Conservation (phyloP, 1,140 invertebrate genomes). For the Cylas formicarius region DNA sequence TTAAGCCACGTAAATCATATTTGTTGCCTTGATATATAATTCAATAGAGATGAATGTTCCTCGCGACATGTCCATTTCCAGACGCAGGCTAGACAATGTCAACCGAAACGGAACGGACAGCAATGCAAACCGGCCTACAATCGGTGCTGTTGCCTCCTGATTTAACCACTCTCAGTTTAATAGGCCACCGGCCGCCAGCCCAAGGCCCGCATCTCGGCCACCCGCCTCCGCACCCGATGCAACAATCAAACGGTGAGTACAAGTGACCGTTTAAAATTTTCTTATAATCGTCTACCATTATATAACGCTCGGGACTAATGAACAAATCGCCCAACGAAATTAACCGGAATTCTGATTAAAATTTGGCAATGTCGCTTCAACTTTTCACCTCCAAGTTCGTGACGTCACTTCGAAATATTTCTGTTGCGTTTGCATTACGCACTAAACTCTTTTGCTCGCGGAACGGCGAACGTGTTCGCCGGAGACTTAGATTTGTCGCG, state of each 20-base stretch:
- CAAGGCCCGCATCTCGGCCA: conserved; percentile 32
- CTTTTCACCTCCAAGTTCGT: no score
- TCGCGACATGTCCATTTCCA: background rate
- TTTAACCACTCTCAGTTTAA: conserved; percentile 36
- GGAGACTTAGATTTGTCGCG: no score
- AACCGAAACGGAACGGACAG: conserved; percentile 34
- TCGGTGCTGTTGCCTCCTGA: conserved; percentile 36
- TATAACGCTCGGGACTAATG: no score
- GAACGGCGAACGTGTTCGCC: no score
- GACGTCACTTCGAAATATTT: no score
- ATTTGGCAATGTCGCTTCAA: no score
- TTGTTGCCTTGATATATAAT: background rate
- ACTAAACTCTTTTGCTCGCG: no score
- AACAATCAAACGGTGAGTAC: conserved; percentile 33
- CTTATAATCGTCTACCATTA: conserved; percentile 1
- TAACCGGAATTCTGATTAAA: no score
- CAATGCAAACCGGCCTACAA: conserved; percentile 36
- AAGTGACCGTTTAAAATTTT: background rate
- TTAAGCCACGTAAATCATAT: background rate
- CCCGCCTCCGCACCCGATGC: conserved; percentile 28
- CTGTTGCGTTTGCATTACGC: no score
- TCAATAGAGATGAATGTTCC: background rate
- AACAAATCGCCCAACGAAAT: no score
- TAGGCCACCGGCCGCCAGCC: conserved; percentile 31
- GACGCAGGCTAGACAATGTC: conserved; percentile 28